These are phyloP conservation scores for Neoniphon sammara DNA, from an alignment of 2,797 vertebrate genomes.

Conservation along the genomic window DNA sequence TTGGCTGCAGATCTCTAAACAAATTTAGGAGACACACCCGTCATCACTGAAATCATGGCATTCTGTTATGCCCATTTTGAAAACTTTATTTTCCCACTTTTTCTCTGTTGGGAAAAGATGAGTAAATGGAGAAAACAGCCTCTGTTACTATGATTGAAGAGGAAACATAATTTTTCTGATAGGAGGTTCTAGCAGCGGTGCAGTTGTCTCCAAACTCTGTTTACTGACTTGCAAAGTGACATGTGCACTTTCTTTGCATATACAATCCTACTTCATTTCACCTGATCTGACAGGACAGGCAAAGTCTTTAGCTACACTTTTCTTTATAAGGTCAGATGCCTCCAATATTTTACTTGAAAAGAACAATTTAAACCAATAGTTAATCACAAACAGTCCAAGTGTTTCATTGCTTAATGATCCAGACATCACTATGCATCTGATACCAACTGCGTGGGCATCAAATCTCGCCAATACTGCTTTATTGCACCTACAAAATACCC, in stretches of 20 bases:
- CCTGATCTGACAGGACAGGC: neutral
- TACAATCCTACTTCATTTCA: conserved; percentile 70
- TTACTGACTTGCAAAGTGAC: conserved; percentile 33
- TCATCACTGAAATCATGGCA: no score
- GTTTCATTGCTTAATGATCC: neutral
- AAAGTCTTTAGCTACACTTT: neutral
- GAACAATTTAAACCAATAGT: neutral
- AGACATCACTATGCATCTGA: neutral
- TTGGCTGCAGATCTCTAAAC: conserved; percentile 21
- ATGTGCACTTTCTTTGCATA: conserved; percentile 71
- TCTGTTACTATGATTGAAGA: neutral
- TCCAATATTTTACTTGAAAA: neutral
- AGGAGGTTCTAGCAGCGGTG: neutral
- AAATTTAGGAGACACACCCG: neutral
- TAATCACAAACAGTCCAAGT: neutral
- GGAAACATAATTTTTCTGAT: no score
- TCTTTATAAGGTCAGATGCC: neutral
- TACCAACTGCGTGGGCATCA: neutral
- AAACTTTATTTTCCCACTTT: neutral
- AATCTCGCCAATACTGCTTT: neutral
- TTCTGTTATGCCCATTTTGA: no score
- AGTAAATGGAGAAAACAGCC: no score
- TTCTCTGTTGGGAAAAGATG: neutral
- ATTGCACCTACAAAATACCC: conserved; percentile 13
- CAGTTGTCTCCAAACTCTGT: conserved; percentile 28